Evolutionary conservation across 2,888 invertebrate genomes (phyloP).

Genomic region (Plagodis pulveraria): DNA sequence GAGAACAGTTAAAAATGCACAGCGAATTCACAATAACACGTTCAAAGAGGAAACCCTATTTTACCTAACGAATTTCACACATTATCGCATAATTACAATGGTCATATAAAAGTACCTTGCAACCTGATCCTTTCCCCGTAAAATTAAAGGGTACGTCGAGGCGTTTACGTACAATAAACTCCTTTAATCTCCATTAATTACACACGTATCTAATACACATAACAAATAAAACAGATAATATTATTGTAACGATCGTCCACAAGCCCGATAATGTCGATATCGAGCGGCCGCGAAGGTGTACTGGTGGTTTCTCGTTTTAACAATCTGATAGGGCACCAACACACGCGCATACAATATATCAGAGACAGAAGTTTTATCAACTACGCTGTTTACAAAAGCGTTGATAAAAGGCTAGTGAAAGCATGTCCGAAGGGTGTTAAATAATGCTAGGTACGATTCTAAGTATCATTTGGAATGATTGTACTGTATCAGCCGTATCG

Average conservation of each 20-base stretch:
- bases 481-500: slow-evolving; percentile 1
- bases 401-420: slow-evolving; percentile 71
- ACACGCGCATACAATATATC: slow-evolving; percentile 52
- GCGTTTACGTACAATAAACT: too few species aligned
- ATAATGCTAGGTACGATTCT: slow-evolving; percentile 42
- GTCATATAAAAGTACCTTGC: too few species aligned
- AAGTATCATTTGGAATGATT: slow-evolving; percentile 3
- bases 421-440: slow-evolving; percentile 52
- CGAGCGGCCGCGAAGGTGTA: slow-evolving; percentile 29
- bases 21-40: too few species aligned
- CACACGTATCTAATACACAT: slow-evolving; percentile 2
- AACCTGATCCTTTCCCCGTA: too few species aligned
- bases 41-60: too few species aligned
- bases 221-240: slow-evolving; percentile 19
- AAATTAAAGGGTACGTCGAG: too few species aligned
- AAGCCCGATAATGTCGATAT: slow-evolving; percentile 27
- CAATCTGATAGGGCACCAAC: slow-evolving; percentile 55
- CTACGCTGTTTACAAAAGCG: slow-evolving; percentile 66
- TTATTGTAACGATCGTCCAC: slow-evolving; percentile 26
- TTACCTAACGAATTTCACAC: too few species aligned
- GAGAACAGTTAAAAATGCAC: not conserved
- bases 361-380: slow-evolving; percentile 62
- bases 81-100: too few species aligned
- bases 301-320: slow-evolving; percentile 48
- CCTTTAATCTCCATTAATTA: too few species aligned